Conservation (phyloP, 2,888 invertebrate species). For the Dioctria rufipes region DNA sequence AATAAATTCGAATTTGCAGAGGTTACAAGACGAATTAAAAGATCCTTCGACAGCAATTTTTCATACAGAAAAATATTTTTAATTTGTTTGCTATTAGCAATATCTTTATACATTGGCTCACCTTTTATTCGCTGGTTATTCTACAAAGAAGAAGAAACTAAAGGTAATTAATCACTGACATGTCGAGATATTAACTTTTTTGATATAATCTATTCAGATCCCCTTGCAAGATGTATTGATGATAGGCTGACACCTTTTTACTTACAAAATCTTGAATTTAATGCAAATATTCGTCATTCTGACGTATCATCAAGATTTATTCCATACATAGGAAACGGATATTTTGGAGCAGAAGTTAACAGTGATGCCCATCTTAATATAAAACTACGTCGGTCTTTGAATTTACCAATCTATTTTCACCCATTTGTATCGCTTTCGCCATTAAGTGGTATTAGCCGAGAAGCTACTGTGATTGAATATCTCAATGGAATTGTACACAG, state of each 20-base stretch:
- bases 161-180: conserved; percentile 62
- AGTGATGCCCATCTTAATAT: conserved; percentile 79
- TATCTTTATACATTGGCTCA: conserved; percentile 78
- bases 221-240: conserved; percentile 77
- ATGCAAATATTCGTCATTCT: conserved; percentile 78
- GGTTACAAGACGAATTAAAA: conserved; percentile 66
- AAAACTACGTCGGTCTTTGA: conserved; percentile 78
- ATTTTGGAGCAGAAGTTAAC: conserved; percentile 78
- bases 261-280: conserved; percentile 76
- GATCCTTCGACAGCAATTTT: conserved; percentile 67
- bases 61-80: conserved; percentile 69
- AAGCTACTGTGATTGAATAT: conserved; percentile 81
- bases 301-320: conserved; percentile 76
- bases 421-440: conserved; percentile 76
- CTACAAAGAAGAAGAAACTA: conserved; percentile 71
- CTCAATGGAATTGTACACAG: conserved; percentile 77
- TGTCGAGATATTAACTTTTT: background rate
- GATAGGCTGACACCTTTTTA: conserved; percentile 77
- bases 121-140: conserved; percentile 77
- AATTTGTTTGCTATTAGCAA: conserved; percentile 73
- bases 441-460: conserved; percentile 74
- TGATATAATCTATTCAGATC: conserved; percentile 63
- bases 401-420: conserved; percentile 78
- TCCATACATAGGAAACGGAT: conserved; percentile 84
- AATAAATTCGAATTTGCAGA: conserved; percentile 69